Evolutionary conservation across 2,113 vertebrate genomes (phyloP).

Genomic region (Bubalus kerabau): DNA sequence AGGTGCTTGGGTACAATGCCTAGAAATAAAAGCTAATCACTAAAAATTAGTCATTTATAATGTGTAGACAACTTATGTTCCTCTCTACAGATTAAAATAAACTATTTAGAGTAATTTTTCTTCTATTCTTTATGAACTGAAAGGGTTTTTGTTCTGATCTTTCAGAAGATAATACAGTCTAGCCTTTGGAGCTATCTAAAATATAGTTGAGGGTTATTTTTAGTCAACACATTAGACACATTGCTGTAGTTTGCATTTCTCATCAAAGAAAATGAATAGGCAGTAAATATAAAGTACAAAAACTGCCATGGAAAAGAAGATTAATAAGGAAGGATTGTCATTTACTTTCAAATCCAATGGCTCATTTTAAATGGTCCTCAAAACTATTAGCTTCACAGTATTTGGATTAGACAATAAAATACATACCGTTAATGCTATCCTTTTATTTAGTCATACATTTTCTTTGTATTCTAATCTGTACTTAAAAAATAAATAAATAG

Average conservation of each 20-base stretch:
- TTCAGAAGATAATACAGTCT: conserved; percentile 70
- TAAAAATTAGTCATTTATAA: conserved; percentile 45
- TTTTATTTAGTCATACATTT: neutral
- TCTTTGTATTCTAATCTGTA: neutral
- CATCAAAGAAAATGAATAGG: conserved; percentile 68
- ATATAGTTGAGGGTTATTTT: conserved; percentile 65
- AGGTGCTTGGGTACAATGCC: conserved; percentile 55
- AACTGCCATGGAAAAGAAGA: conserved; percentile 36
- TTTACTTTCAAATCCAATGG: conserved; percentile 43
- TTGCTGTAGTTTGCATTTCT: conserved; percentile 65
- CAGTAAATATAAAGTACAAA: conserved; percentile 62
- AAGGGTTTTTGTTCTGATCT: conserved; percentile 66
- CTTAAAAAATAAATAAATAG: neutral
- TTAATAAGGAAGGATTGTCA: conserved; percentile 53
- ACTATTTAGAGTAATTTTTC: conserved; percentile 70
- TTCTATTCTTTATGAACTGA: conserved; percentile 64
- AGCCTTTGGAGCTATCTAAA: conserved; percentile 65
- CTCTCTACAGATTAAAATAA: conserved; percentile 61
- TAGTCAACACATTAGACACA: conserved; percentile 66
- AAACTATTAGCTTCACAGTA: neutral
- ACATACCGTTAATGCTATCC: neutral
- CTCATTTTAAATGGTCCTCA: conserved; percentile 5
- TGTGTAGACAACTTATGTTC: conserved; percentile 51
- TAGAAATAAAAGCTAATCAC: conserved; percentile 58
- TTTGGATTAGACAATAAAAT: conserved; percentile 14